Evolutionary conservation across 2,888 invertebrate species (phyloP).

Genomic region (Pseudococcus viburni): DNA sequence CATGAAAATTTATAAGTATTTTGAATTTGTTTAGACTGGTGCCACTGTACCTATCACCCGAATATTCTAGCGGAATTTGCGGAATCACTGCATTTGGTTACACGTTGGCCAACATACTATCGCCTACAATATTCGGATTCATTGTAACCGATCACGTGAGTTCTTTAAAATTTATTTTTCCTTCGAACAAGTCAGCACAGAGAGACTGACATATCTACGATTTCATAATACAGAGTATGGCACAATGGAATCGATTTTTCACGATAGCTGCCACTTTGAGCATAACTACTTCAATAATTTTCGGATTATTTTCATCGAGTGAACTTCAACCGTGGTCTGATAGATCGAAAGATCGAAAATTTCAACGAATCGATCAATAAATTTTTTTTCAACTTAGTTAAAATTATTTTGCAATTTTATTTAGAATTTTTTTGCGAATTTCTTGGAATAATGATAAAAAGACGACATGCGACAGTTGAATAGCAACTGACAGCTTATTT

Average conservation of each 20-base stretch:
- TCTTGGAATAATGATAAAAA: background rate
- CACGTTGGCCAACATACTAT: background rate
- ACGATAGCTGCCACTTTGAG: background rate
- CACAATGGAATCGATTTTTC: slow-evolving; percentile 5
- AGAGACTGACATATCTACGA: background rate
- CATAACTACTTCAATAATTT: background rate
- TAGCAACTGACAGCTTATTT: background rate
- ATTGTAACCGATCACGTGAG: slow-evolving; percentile 37
- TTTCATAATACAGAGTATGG: background rate
- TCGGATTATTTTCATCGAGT: slow-evolving; percentile 38
- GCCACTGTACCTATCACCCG: background rate
- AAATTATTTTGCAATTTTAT: too few relatives aligned
- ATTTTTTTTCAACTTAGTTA: background rate
- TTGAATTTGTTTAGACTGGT: background rate
- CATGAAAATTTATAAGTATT: too few relatives aligned
- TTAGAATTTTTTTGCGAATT: background rate
- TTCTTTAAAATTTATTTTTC: background rate
- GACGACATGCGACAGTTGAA: background rate
- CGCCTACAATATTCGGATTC: slow-evolving; percentile 44
- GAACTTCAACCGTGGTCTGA: slow-evolving; percentile 29
- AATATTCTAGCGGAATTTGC: background rate
- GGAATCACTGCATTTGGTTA: slow-evolving; percentile 21
- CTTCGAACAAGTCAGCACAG: background rate
- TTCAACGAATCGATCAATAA: slow-evolving; percentile 7
- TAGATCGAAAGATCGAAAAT: background rate